phyloP scores from a whole-genome alignment of 2,888 invertebrate species.

The Cabera pusaria region DNA sequence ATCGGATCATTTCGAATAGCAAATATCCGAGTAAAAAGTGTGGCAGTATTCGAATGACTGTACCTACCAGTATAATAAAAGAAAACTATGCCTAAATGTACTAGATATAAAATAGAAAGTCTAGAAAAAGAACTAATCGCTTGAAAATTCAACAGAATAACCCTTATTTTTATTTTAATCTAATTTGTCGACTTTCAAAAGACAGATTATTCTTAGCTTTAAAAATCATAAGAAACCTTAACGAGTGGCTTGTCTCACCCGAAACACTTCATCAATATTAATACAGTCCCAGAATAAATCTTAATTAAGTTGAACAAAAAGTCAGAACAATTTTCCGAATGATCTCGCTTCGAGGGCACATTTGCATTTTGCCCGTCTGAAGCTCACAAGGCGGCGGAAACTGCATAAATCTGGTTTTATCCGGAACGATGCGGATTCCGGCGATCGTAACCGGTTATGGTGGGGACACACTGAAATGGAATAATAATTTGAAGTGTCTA shows the following conservation, averaged over 20 bases:
- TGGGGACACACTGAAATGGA: neutral
- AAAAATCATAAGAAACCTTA: too few species aligned
- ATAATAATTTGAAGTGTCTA: neutral
- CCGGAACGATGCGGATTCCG: constrained; percentile 42
- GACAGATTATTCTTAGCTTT: too few species aligned
- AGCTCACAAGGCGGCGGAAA: constrained; percentile 40
- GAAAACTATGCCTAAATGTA: too few species aligned
- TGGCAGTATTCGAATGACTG: too few species aligned
- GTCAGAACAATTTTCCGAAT: constrained; percentile 37
- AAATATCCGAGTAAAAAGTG: too few species aligned
- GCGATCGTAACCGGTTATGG: constrained; percentile 12
- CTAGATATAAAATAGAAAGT: too few species aligned
- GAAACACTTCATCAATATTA: constrained; percentile 17
- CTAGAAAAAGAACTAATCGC: too few species aligned
- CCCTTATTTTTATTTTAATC: too few species aligned
- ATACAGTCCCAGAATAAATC: constrained; percentile 21
- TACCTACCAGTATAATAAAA: too few species aligned
- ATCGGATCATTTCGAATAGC: too few species aligned
- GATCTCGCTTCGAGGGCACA: constrained; percentile 44
- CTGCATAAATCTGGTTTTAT: constrained; percentile 58
- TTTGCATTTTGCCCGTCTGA: constrained; percentile 44
- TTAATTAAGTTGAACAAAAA: constrained; percentile 37
- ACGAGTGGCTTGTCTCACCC: neutral
- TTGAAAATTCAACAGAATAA: too few species aligned
- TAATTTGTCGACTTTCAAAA: too few species aligned